Evolutionary conservation across 2,888 invertebrate genomes (phyloP).

Genomic region (Hypolimnas misippus): DNA sequence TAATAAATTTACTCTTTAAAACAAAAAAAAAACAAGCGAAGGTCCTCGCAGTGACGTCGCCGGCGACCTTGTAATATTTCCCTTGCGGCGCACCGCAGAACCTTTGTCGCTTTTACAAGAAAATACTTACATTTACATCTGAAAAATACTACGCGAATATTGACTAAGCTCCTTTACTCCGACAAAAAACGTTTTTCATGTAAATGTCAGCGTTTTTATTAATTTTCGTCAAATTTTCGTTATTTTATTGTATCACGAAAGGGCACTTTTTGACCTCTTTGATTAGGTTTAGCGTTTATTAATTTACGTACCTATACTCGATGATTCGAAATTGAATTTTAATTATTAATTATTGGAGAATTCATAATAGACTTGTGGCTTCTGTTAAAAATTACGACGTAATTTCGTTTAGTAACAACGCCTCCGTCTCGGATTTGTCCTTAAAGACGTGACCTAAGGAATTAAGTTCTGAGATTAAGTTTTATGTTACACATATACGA

Average conservation of each 20-base stretch:
- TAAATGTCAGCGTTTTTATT: neutral
- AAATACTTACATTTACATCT: slow-evolving; percentile 9
- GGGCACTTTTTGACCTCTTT: neutral
- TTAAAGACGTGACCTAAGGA: neutral
- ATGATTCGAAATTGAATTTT: neutral
- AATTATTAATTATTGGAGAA: neutral
- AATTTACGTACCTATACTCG: neutral
- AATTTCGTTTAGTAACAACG: slow-evolving; percentile 1
- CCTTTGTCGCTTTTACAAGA: slow-evolving; percentile 18
- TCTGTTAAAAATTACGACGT: neutral
- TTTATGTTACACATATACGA: neutral
- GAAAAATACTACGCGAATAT: slow-evolving; percentile 10
- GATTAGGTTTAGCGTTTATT: neutral
- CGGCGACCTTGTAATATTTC: slow-evolving; percentile 22
- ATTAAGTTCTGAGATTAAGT: neutral
- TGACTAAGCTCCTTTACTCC: neutral
- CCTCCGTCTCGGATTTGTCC: neutral
- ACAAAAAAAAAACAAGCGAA: slow-evolving; percentile 14
- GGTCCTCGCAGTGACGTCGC: slow-evolving; percentile 22
- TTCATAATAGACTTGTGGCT: neutral
- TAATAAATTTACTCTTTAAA: slow-evolving; percentile 14
- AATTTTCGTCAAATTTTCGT: neutral
- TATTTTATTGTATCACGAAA: neutral
- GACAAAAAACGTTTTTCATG: neutral
- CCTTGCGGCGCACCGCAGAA: slow-evolving; percentile 20